These are phyloP conservation scores for Isaurus tuberculatus DNA, from an alignment of 92 coral and sea anemone species.

Conservation along the genomic window DNA sequence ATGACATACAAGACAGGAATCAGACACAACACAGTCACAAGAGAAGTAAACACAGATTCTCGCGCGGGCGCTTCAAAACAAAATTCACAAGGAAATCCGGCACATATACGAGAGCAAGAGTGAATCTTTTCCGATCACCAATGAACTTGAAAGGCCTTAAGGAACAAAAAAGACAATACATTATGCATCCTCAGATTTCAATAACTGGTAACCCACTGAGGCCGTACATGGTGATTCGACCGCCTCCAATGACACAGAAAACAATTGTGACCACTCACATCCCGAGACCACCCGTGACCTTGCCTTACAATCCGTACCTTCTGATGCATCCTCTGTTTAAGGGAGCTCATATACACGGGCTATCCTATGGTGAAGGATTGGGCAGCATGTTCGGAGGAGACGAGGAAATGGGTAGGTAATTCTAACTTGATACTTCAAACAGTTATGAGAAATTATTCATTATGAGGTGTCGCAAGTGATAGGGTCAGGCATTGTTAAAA, in stretches of 20 bases:
- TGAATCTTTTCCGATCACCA: constrained; percentile 41
- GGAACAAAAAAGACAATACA: constrained; percentile 92
- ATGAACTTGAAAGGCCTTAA: constrained; percentile 59
- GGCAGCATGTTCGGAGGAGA: constrained; percentile 47
- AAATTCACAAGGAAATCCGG: constrained; percentile 59
- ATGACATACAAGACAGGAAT: constrained; percentile 33
- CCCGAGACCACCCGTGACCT: constrained; percentile 90
- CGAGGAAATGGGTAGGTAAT: constrained; percentile 57
- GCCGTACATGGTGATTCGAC: constrained; percentile 95
- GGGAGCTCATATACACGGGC: constrained; percentile 45
- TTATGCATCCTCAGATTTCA: constrained; percentile 73
- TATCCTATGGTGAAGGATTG: constrained; percentile 46
- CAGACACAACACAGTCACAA: constrained; percentile 49
- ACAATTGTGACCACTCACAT: constrained; percentile 98
- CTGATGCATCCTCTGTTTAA: constrained; percentile 49
- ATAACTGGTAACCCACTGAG: constrained; percentile 52
- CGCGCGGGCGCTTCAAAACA: constrained; percentile 50
- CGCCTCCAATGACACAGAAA: constrained; percentile 94
- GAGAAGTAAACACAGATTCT: constrained; percentile 48
- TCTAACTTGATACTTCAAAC: neutral
- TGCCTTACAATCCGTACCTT: constrained; percentile 80
- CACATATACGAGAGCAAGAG: constrained; percentile 26
- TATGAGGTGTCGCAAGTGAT: neutral
- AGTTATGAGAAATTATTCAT: too few relatives aligned
- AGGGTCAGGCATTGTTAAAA: constrained; percentile 20